These are phyloP conservation scores for Pentamera pediparva DNA, from an alignment of 53 echinoderm and acorn worm species.

Conservation along the genomic window DNA sequence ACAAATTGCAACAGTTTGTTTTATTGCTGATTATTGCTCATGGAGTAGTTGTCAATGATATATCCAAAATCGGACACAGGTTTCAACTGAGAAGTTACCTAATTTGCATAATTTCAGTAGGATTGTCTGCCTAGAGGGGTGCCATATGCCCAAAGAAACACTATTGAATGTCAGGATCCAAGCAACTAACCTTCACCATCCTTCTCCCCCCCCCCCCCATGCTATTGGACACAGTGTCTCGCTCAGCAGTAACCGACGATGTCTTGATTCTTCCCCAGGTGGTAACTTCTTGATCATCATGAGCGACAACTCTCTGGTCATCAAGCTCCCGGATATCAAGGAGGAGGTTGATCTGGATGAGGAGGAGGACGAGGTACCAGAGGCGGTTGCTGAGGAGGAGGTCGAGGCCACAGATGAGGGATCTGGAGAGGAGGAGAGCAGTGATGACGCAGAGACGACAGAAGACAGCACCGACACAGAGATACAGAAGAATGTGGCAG, in stretches of 20 bases:
- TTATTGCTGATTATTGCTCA: no score
- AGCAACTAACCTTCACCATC: no score
- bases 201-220: no score
- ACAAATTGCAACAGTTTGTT: no score
- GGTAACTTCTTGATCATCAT: conserved; percentile 7
- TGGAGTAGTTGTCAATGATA: neutral
- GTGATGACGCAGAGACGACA: neutral
- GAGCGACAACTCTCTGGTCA: conserved; percentile 3
- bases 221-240: no score
- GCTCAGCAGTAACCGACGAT: no score
- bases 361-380: conserved; percentile 9
- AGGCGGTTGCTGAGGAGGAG: conserved; percentile 11
- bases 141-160: no score
- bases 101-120: no score
- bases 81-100: neutral
- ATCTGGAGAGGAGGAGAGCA: conserved; percentile 17
- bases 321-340: conserved; percentile 14
- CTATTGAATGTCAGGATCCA: no score
- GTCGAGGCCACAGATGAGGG: neutral
- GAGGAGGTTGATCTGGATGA: conserved; percentile 11
- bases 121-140: no score
- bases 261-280: neutral
- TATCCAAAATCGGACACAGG: neutral
- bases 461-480: conserved; percentile 20
- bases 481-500: conserved; percentile 16